Evolutionary conservation across 2,113 vertebrate genomes (phyloP), one percentile per base, ranked within the genome.

Genomic region (Xiphophorus hellerii): DNA sequence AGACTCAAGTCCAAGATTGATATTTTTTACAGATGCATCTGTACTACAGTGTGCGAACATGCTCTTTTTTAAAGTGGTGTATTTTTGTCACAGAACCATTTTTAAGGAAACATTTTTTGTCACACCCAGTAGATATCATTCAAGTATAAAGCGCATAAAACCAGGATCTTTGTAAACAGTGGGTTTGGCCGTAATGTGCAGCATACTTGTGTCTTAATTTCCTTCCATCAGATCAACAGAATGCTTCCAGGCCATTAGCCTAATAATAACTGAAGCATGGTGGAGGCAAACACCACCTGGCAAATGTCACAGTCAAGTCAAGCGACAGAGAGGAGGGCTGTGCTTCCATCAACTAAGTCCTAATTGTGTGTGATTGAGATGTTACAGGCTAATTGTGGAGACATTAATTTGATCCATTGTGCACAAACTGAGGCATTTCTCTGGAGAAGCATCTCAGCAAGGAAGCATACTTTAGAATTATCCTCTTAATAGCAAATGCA

Each of bases 361-460:
- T 92, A 94, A 94, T 93, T 92, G 91, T 79, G 64, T 84, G 69
- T 91, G 91, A 94, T 93, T 90, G 84, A 92, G 76, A 73, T 88
- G 91, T 92, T 93, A 88, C 80, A 79, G 39, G 76, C 75, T 84
- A 90, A 92, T 93, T 91, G 82, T 88, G 76, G 78, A 63, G 73
- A 39, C 76, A 80, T 87, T 80, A 60, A 71, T 73, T 70, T 67
- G 73, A 71, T 90, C 78, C 76, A 62, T 83, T 76, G 77, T 82
- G 60, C 69, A 44, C 62, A 90, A 88, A 87, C 80, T 69, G 70
- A 83, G 76, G 74, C 81, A 73, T 87, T 86, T 81, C 66, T 85
- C 39, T 27, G 69, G 71, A 86, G 87, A 69, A 83, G 75, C 82
- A 85, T 86, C 93, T 88, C 73, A 84, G 83, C 71, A 74, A 86